Base-by-base conservation (phyloP, 2,113 vertebrate species). In the Spheniscus mendiculus region DNA sequence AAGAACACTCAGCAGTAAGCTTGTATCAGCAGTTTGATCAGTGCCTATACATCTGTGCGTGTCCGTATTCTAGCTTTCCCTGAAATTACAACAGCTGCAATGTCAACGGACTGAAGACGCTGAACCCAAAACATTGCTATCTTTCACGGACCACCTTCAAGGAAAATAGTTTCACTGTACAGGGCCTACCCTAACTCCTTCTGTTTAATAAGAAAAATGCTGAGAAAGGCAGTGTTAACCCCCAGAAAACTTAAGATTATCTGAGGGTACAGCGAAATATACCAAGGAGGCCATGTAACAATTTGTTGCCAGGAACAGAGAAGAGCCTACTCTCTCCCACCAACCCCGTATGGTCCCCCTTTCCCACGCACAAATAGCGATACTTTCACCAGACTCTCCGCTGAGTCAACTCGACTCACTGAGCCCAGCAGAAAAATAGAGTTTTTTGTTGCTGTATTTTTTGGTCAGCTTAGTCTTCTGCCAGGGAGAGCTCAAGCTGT, bases 101-200 rank as follows among this genome's bases (percentile, higher is more conserved):
- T 0, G 0, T 63, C 66, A 83, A 21, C n/a, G 1, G 2, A 17
- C 10, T 65, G 47, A 25, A 89, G 42, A 62, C 0, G 0, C 11
- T 74, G 29, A 59, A 58, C 14, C 27, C 3, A 69, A 27, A 52
- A 50, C 63, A 63, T 5, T 34, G 16, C 63, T 17, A 4, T 45
- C 15, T 70, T 86, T 79, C 50, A 17, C 40, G 11, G 18, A 52
- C 34, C 21, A 72, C 49, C 34, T 56, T 67, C 36, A 67, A 73
- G 44, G 58, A 92, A 83, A 70, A 30, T 1, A 15, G 42, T 66
- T 83, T 65, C 44, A 45, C 11, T 65, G 11, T 49, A 56, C 49
- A 82, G 25, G 34, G 21, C 34, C 55, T 80, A 38, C 45, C 15
- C 63, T 38, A 86, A 66, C 7, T 40, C 69, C 58, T 50, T 44